phyloP scores from a whole-genome alignment of 2,113 vertebrate genomes.

The Panurus biarmicus region DNA sequence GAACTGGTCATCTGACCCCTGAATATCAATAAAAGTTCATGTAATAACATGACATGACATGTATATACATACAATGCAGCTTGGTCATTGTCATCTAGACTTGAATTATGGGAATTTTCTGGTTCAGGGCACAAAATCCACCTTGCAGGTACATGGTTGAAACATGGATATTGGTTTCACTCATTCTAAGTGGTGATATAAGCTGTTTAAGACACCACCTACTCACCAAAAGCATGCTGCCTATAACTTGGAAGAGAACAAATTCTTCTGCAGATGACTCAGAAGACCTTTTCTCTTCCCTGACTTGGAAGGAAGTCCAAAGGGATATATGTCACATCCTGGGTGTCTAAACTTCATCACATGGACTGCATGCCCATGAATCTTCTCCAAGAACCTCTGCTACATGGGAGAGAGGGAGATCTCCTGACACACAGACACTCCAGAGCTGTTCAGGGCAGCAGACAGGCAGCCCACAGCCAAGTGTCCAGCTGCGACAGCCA shows the following conservation, averaged over 20 bases:
- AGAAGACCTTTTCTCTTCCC: background rate
- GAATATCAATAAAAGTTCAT: background rate
- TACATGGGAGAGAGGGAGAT: fast-evolving
- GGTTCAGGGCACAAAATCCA: background rate
- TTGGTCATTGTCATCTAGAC: background rate
- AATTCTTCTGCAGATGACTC: background rate
- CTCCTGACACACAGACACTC: background rate
- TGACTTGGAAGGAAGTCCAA: background rate
- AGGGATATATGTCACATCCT: background rate
- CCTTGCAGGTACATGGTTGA: background rate
- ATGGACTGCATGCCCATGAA: background rate
- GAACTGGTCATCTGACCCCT: background rate
- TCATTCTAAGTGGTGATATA: background rate
- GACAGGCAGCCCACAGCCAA: background rate
- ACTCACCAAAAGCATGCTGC: background rate
- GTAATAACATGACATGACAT: background rate
- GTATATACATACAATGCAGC: background rate
- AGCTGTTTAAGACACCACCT: background rate
- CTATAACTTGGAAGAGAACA: background rate
- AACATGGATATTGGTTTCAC: background rate
- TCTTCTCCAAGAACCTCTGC: background rate
- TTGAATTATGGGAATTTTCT: background rate
- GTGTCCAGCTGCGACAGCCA: background rate
- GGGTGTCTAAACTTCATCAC: background rate
- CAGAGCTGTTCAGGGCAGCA: background rate